Conservation (phyloP, 37 sponge, comb jelly and placozoan species). For the Diacarnus erythraeanus region DNA sequence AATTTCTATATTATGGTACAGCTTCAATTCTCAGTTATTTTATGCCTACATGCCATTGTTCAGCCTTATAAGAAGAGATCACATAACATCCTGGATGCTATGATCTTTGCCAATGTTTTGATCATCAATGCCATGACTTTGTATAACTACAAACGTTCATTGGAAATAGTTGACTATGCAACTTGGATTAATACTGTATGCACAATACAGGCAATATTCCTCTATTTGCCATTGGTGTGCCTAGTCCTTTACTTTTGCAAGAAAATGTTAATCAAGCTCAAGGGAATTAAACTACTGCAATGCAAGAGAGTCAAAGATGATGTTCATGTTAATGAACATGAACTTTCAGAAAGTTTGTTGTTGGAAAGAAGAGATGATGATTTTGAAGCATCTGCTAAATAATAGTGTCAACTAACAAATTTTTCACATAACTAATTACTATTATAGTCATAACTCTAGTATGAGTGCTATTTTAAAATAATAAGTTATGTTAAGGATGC, state of each 20-base stretch:
- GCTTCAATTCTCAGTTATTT: neutral
- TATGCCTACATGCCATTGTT: neutral
- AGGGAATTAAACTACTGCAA: neutral
- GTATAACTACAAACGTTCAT: too few species aligned
- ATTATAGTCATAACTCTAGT: too few species aligned
- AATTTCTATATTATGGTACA: neutral
- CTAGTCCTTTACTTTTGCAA: neutral
- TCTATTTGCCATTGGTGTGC: neutral
- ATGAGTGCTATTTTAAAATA: too few species aligned
- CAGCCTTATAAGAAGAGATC: neutral
- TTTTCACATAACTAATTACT: too few species aligned
- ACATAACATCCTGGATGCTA: slow-evolving; percentile 6
- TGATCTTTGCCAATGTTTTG: neutral
- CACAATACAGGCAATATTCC: neutral
- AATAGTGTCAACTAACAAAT: too few species aligned
- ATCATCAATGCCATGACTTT: slow-evolving; percentile 1
- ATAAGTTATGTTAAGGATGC: too few species aligned
- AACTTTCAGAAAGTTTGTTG: neutral
- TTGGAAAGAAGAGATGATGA: neutral
- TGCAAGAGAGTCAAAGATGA: neutral
- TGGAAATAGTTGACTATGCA: too few species aligned
- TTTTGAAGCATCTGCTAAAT: neutral
- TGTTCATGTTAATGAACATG: neutral
- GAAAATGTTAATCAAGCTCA: neutral
- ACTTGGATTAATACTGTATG: neutral